Percentiles rank a stretch among this genome's conserved stretches.
Conservation (phyloP, 64 coral and sea anemone species). For the Orbicella faveolata region DNA sequence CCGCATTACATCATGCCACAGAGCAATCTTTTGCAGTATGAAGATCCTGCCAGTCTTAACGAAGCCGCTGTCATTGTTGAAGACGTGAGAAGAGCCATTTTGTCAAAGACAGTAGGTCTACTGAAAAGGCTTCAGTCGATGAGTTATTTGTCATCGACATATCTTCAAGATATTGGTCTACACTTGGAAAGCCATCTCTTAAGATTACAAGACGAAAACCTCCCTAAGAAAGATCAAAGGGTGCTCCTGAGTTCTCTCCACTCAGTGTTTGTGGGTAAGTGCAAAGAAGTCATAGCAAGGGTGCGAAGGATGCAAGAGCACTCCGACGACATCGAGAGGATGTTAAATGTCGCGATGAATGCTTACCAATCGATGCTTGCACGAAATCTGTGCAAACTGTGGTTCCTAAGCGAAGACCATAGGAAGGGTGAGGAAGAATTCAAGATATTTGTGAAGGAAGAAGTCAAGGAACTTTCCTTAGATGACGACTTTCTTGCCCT, state of each 20-base stretch:
- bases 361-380: conserved; percentile 72
- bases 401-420: neutral
- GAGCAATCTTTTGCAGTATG: conserved; percentile 61
- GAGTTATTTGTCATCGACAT: conserved; percentile 32
- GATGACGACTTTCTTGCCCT: conserved; percentile 47
- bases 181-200: conserved; percentile 4
- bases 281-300: conserved; percentile 21
- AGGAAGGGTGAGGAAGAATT: neutral
- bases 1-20: conserved; percentile 77
- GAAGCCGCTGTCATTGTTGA: conserved; percentile 47
- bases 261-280: conserved; percentile 36
- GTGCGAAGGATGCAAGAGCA: neutral
- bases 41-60: conserved; percentile 53
- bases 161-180: conserved; percentile 9
- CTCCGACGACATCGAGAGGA: neutral
- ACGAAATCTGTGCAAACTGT: conserved; percentile 55
- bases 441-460: conserved; percentile 43
- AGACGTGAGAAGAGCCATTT: conserved; percentile 53
- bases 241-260: neutral
- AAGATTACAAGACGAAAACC: conserved; percentile 32
- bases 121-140: conserved; percentile 58
- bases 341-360: conserved; percentile 35
- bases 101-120: conserved; percentile 48
- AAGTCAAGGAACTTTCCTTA: conserved; percentile 1
- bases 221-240: neutral